phyloP scores from a whole-genome alignment of 2,888 invertebrate genomes.

The Aporophyla lueneburgensis region DNA sequence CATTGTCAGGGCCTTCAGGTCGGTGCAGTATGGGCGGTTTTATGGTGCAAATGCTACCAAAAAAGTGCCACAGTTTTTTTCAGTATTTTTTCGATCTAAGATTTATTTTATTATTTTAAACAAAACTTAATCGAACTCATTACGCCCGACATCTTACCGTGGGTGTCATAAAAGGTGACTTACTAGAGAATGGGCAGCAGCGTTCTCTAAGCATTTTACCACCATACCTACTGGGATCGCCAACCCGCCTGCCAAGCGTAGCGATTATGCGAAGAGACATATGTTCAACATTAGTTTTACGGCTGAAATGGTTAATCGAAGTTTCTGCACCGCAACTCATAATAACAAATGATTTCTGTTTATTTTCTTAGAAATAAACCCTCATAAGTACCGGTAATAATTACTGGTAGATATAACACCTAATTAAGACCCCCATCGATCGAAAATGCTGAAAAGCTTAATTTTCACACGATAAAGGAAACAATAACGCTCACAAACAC shows the following conservation, averaged over 20 bases:
- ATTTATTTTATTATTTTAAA: not conserved
- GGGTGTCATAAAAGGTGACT: no score
- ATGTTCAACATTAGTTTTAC: no score
- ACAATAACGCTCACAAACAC: slow-evolving; percentile 60
- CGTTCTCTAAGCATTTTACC: no score
- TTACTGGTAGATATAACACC: not conserved
- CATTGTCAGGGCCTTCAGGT: not conserved
- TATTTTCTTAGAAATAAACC: not conserved
- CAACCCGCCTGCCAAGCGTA: no score
- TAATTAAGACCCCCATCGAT: slow-evolving; percentile 29
- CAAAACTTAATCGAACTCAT: not conserved
- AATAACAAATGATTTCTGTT: no score
- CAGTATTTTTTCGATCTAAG: no score
- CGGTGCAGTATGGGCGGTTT: not conserved
- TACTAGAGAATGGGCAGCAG: no score
- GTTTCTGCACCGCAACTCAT: no score
- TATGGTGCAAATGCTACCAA: not conserved
- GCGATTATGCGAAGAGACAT: no score
- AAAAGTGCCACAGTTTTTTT: not conserved
- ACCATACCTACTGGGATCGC: no score
- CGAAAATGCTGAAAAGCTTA: slow-evolving; percentile 43
- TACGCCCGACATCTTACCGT: no score
- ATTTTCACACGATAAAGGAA: slow-evolving; percentile 59
- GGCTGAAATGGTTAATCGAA: no score
- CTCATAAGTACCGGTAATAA: not conserved